phyloP scores from a whole-genome alignment of 2,113 vertebrate species.

The Apteryx owenii region DNA sequence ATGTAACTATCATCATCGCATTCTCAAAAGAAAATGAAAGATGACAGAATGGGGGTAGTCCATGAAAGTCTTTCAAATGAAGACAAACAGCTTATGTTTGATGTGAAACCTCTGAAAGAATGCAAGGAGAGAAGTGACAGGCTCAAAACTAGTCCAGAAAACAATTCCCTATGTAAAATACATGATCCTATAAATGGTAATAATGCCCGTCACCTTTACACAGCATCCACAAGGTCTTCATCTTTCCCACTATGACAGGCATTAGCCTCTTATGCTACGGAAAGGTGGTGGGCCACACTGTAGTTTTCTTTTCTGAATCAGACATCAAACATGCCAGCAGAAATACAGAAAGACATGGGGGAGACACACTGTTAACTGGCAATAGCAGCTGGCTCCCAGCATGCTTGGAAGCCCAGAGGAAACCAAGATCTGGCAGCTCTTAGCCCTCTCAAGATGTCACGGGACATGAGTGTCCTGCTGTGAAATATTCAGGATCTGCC shows the following conservation, averaged over 20 bases:
- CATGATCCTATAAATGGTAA: not conserved
- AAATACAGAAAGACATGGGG: not conserved
- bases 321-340: not conserved
- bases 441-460: not conserved
- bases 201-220: not conserved
- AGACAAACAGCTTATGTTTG: not conserved
- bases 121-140: not conserved
- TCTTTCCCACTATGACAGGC: not conserved
- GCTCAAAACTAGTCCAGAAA: not conserved
- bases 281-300: not conserved
- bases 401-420: not conserved
- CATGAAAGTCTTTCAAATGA: constrained; percentile 13
- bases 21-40: constrained; percentile 33
- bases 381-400: not conserved
- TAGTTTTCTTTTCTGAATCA: not conserved
- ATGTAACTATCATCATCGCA: not conserved
- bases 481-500: not conserved
- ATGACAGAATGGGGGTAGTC: constrained; percentile 25
- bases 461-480: not conserved
- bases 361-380: not conserved
- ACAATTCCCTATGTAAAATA: not conserved
- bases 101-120: constrained; percentile 3
- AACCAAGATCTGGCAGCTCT: constrained; percentile 20
- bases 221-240: not conserved
- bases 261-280: not conserved